Percentiles rank a stretch among this genome's conserved stretches.
phyloP scores from a whole-genome alignment of 2,797 vertebrate species.

The Heteromormyrus szaboi region DNA sequence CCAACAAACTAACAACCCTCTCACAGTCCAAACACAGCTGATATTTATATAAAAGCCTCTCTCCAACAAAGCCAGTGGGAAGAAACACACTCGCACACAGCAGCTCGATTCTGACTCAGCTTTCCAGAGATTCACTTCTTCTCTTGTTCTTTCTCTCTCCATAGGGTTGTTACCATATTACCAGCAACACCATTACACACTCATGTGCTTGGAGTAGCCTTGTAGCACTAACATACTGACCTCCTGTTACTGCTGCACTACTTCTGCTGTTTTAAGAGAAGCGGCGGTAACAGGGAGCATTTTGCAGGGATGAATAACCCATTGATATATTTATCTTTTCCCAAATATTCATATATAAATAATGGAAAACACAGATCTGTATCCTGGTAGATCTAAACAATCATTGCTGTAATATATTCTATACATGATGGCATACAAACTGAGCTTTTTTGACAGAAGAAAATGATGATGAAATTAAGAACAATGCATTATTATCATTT shows the following conservation, averaged over 20 bases:
- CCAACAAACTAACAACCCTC: not conserved
- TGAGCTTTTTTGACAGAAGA: not conserved
- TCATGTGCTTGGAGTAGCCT: not conserved
- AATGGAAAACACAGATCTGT: not conserved
- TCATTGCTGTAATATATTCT: not conserved
- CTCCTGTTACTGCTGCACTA: not conserved
- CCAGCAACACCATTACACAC: not conserved
- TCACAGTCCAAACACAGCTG: not conserved
- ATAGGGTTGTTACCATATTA: not conserved
- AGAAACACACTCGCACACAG: not conserved
- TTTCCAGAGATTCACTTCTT: not conserved
- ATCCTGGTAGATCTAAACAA: not conserved
- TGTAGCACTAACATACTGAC: not conserved
- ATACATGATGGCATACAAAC: not conserved
- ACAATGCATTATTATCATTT: not conserved
- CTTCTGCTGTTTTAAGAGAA: not conserved
- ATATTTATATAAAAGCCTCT: not conserved
- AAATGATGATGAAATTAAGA: not conserved
- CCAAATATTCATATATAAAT: not conserved
- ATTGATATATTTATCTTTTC: not conserved
- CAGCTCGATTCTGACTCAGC: not conserved
- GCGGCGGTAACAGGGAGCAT: not conserved
- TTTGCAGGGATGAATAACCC: not conserved
- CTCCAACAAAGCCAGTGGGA: not conserved
- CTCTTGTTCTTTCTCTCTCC: not conserved